phyloP scores from a whole-genome alignment of 2,888 invertebrate genomes.

The Eupsilia transversa region DNA sequence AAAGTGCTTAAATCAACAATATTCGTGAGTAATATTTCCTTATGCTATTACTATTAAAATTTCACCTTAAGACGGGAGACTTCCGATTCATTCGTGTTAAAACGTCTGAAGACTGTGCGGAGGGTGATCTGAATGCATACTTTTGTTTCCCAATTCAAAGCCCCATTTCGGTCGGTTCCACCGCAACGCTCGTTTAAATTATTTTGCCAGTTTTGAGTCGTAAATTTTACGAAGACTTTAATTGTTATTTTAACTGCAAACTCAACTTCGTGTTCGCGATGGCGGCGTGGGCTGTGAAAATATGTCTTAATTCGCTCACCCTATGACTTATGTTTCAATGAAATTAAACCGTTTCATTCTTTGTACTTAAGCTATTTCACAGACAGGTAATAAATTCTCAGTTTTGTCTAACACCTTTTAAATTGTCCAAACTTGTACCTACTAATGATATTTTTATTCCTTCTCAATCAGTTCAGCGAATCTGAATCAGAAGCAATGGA shows the following conservation, averaged over 20 bases:
- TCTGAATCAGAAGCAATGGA: conserved; percentile 46
- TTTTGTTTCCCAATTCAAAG: conserved; percentile 87
- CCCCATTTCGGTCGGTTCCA: conserved; percentile 83
- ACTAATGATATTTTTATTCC: conserved; percentile 33
- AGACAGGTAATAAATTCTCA: conserved; percentile 74
- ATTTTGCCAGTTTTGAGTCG: conserved; percentile 89
- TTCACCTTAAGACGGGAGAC: conserved; percentile 80
- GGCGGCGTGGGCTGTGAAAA: conserved; percentile 84
- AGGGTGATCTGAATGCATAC: conserved; percentile 83
- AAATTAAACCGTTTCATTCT: conserved; percentile 79
- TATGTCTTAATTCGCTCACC: conserved; percentile 89
- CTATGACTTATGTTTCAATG: conserved; percentile 88
- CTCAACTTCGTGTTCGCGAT: conserved; percentile 85
- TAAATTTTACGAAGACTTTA: conserved; percentile 90
- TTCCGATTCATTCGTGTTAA: conserved; percentile 77
- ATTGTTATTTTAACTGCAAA: conserved; percentile 91
- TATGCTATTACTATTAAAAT: conserved; percentile 88
- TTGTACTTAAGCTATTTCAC: conserved; percentile 68
- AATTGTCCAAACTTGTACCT: conserved; percentile 57
- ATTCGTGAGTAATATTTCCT: conserved; percentile 87
- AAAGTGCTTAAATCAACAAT: conserved; percentile 85
- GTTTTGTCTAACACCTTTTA: conserved; percentile 74
- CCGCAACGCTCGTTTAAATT: conserved; percentile 86
- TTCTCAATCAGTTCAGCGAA: conserved; percentile 28
- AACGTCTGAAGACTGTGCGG: conserved; percentile 81